phyloP scores from a whole-genome alignment of 2,888 invertebrate species.

The Eupithecia vulgata region DNA sequence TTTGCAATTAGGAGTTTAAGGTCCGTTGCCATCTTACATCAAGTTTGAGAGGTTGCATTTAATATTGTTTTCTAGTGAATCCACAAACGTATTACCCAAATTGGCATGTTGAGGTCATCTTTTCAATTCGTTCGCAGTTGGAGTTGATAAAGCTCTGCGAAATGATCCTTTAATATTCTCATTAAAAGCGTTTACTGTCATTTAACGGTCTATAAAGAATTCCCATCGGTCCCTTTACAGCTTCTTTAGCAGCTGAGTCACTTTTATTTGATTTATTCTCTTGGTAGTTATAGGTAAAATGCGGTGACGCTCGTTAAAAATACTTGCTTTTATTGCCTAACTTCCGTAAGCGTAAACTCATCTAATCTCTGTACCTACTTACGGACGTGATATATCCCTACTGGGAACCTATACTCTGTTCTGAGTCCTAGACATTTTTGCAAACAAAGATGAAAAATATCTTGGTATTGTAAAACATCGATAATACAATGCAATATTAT shows the following conservation, averaged over 20 bases:
- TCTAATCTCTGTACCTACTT: too few species aligned
- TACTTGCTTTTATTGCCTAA: too few species aligned
- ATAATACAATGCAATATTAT: too few species aligned
- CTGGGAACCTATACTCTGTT: too few species aligned
- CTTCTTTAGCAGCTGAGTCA: constrained; percentile 34
- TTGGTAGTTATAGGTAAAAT: neutral
- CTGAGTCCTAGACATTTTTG: too few species aligned
- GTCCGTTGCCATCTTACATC: neutral
- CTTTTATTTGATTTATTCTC: constrained; percentile 49
- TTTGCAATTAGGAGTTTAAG: neutral
- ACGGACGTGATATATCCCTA: too few species aligned
- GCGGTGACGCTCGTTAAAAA: too few species aligned
- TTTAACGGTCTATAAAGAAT: constrained; percentile 75
- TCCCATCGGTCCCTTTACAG: constrained; percentile 57
- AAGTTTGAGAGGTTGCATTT: neutral
- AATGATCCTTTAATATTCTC: constrained; percentile 63
- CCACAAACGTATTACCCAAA: constrained; percentile 15
- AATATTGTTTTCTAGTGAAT: constrained; percentile 11
- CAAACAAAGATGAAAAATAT: too few species aligned
- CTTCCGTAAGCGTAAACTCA: too few species aligned
- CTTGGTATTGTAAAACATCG: too few species aligned
- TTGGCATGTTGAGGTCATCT: constrained; percentile 19
- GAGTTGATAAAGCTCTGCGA: constrained; percentile 29
- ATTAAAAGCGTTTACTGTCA: constrained; percentile 75
- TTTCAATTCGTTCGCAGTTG: constrained; percentile 17